Evolutionary conservation across 2,888 invertebrate genomes (phyloP).

Genomic region (Acrobeloides nanus): DNA sequence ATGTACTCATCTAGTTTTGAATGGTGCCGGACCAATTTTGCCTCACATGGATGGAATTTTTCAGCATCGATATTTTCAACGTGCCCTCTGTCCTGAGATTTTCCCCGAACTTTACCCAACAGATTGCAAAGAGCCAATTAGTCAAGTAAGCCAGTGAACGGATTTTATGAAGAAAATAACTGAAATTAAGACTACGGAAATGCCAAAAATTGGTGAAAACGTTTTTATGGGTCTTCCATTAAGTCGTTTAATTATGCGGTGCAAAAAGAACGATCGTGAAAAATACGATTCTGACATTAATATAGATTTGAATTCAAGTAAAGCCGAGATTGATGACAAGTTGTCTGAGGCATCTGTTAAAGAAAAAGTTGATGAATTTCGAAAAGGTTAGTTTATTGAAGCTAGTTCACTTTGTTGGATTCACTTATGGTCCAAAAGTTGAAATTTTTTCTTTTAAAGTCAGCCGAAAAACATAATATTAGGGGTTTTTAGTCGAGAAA

Average conservation of each 20-base stretch:
- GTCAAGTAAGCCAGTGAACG: conserved; percentile 2
- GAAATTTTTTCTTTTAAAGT: too few species aligned
- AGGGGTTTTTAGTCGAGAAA: too few species aligned
- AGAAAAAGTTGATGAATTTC: conserved; percentile 3
- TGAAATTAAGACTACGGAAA: too few species aligned
- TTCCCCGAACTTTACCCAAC: conserved; percentile 31
- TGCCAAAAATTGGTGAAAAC: too few species aligned
- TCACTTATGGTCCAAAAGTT: too few species aligned
- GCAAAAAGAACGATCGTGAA: too few species aligned
- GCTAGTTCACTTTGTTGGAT: too few species aligned
- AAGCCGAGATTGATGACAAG: conserved; percentile 9
- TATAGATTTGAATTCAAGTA: conserved; percentile 7
- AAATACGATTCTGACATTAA: too few species aligned
- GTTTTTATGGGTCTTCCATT: too few species aligned
- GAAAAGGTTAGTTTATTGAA: conserved; percentile 3
- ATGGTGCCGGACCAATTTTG: conserved; percentile 32
- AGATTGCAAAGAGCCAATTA: conserved; percentile 13
- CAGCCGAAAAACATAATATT: too few species aligned
- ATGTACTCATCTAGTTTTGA: conserved; percentile 33
- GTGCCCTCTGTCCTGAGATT: conserved; percentile 27
- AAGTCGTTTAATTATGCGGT: too few species aligned
- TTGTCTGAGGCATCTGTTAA: background rate
- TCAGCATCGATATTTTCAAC: conserved; percentile 24
- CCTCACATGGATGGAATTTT: conserved; percentile 42
- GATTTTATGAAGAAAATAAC: too few species aligned